A percentile compares a stretch with the other conserved stretches of the same genome.
phyloP scores from a whole-genome alignment of 2,888 invertebrate species.

The Liopterus haemorrhoidalis region DNA sequence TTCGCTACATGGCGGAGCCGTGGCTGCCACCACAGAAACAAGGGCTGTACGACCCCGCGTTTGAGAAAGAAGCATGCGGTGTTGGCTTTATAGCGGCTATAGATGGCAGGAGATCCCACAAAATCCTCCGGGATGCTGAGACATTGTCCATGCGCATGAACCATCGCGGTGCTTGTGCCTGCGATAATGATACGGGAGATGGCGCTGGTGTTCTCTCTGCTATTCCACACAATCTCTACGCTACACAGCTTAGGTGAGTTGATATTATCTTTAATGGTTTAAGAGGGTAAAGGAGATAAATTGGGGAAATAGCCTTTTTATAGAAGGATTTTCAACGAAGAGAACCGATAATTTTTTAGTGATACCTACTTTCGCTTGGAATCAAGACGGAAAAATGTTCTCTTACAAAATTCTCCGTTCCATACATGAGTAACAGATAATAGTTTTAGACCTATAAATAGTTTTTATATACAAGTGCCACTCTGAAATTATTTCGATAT shows the following conservation, averaged over 20 bases:
- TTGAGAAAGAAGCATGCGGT: slow-evolving; percentile 97
- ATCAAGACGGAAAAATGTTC: too few species aligned
- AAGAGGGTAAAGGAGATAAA: too few species aligned
- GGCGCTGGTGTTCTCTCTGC: slow-evolving; percentile 96
- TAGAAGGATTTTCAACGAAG: too few species aligned
- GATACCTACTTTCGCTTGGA: too few species aligned
- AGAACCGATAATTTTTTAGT: too few species aligned
- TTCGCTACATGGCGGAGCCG: slow-evolving; percentile 44
- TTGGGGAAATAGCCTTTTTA: too few species aligned
- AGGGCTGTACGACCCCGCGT: slow-evolving; percentile 93
- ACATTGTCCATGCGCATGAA: slow-evolving; percentile 95
- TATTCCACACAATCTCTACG: slow-evolving; percentile 92
- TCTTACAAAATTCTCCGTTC: too few species aligned
- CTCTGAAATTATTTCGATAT: too few species aligned
- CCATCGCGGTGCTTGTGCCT: slow-evolving; percentile 98
- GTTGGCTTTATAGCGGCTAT: slow-evolving; percentile 99
- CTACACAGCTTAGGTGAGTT: slow-evolving; percentile 75
- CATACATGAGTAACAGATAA: too few species aligned
- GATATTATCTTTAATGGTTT: too few species aligned
- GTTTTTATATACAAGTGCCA: too few species aligned
- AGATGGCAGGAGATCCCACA: slow-evolving; percentile 88
- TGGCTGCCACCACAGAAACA: slow-evolving; percentile 80
- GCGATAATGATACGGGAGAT: slow-evolving; percentile 99
- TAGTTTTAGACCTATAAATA: too few species aligned
- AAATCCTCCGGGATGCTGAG: slow-evolving; percentile 96